phyloP scores from a whole-genome alignment of 2,888 invertebrate species.

The Gasteruption jaculator region DNA sequence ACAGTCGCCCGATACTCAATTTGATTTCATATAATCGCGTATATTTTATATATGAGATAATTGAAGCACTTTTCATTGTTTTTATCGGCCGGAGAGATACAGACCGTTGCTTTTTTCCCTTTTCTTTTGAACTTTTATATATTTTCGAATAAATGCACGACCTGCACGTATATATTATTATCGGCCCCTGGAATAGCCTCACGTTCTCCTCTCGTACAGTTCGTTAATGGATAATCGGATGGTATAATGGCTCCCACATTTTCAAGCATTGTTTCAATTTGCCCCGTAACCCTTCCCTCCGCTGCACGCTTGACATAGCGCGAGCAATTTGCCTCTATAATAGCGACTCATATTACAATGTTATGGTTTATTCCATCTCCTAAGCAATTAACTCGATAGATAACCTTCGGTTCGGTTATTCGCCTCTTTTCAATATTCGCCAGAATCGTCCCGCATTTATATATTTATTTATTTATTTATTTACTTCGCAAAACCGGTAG shows the following conservation, averaged over 20 bases:
- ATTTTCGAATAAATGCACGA: too few relatives aligned
- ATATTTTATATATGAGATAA: constrained; percentile 28
- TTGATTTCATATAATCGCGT: constrained; percentile 32
- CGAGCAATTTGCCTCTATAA: constrained; percentile 31
- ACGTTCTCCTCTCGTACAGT: not conserved
- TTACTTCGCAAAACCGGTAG: too few relatives aligned
- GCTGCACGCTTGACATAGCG: constrained; percentile 16
- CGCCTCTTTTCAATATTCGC: too few relatives aligned
- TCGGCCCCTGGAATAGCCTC: too few relatives aligned
- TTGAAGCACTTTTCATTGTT: constrained; percentile 29
- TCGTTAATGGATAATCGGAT: constrained; percentile 37
- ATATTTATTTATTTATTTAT: too few relatives aligned
- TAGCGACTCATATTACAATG: constrained; percentile 19
- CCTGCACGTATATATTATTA: too few relatives aligned
- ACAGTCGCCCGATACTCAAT: constrained; percentile 36
- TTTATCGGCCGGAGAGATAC: constrained; percentile 12
- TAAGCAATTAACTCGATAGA: constrained; percentile 23
- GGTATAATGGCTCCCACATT: constrained; percentile 27
- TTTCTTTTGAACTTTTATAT: too few relatives aligned
- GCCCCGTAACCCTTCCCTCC: constrained; percentile 23
- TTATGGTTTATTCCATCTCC: constrained; percentile 9
- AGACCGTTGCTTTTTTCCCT: not conserved
- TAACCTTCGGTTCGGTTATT: too few relatives aligned
- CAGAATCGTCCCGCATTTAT: too few relatives aligned
- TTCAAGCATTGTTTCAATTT: constrained; percentile 38